Conservation (phyloP, 2,113 vertebrate species). For the Salminus brasiliensis region DNA sequence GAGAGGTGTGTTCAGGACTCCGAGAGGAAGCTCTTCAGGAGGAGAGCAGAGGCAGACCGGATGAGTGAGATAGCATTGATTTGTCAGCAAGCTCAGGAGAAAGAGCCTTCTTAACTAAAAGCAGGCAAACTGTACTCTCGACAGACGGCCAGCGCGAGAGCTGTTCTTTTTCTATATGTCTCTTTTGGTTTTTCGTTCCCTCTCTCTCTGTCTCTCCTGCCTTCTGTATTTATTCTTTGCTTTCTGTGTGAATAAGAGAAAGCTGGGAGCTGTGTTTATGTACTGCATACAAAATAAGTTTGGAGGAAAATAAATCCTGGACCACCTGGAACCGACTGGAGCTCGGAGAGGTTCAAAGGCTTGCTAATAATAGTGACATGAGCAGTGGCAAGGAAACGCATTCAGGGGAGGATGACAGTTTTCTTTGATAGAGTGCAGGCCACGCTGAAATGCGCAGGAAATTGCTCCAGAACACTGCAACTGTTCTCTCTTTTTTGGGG, state of each 20-base stretch:
- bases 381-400: constrained; percentile 39
- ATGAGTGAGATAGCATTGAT: constrained; percentile 52
- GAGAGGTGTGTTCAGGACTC: constrained; percentile 45
- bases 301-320: constrained; percentile 49
- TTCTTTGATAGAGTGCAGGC: constrained; percentile 70
- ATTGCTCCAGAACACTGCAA: constrained; percentile 63
- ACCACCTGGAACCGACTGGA: constrained; percentile 55
- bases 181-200: not conserved
- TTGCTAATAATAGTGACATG: constrained; percentile 57
- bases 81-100: constrained; percentile 49
- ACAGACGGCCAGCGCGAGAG: constrained; percentile 29
- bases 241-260: constrained; percentile 33
- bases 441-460: constrained; percentile 67
- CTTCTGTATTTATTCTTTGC: constrained; percentile 25
- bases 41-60: constrained; percentile 29
- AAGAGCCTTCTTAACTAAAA: constrained; percentile 44
- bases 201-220: constrained; percentile 4
- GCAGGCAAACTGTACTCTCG: constrained; percentile 40
- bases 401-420: constrained; percentile 55
- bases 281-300: constrained; percentile 49
- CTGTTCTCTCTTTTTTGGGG: constrained; percentile 54
- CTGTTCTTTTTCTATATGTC: not conserved
- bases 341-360: constrained; percentile 51
- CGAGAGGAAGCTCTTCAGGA: constrained; percentile 47
- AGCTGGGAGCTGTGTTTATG: constrained; percentile 46